These are phyloP conservation scores for Trachymyrmex cornetzi DNA, from an alignment of 1,140 invertebrate genomes.

Conservation along the genomic window DNA sequence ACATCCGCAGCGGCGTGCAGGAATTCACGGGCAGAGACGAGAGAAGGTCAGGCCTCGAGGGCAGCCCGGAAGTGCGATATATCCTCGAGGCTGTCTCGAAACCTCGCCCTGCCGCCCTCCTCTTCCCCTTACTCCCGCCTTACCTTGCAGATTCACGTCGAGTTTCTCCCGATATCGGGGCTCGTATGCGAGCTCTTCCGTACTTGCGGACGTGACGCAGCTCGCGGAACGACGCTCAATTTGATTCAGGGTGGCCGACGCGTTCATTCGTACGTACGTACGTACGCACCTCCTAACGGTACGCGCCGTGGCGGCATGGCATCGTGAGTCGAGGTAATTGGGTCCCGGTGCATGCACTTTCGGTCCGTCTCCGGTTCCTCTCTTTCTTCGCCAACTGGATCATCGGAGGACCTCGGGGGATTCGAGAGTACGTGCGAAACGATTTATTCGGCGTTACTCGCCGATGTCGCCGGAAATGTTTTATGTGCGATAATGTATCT, in stretches of 20 bases:
- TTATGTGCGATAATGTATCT: slow-evolving; percentile 47
- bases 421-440: slow-evolving; percentile 36
- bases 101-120: slow-evolving; percentile 46
- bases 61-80: slow-evolving; percentile 78
- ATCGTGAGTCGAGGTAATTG: slow-evolving; percentile 70
- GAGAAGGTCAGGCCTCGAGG: slow-evolving; percentile 72
- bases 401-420: slow-evolving; percentile 54
- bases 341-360: slow-evolving; percentile 68
- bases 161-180: slow-evolving; percentile 27
- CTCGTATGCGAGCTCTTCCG: slow-evolving; percentile 36
- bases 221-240: slow-evolving; percentile 64
- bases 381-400: slow-evolving; percentile 52
- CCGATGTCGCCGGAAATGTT: slow-evolving; percentile 55
- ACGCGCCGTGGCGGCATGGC: slow-evolving; percentile 54
- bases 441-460: slow-evolving; percentile 43
- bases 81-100: slow-evolving; percentile 70
- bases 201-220: slow-evolving; percentile 56
- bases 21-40: slow-evolving; percentile 70
- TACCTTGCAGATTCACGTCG: slow-evolving; percentile 35
- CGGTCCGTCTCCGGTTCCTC: slow-evolving; percentile 48
- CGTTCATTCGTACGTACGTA: slow-evolving; percentile 19
- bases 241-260: slow-evolving; percentile 76
- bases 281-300: slow-evolving; percentile 66
- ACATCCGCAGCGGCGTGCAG: slow-evolving; percentile 71
- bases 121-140: neutral